Percentiles rank a stretch among this genome's conserved stretches.
Evolutionary conservation across 1,140 invertebrate species (phyloP).

Genomic region (Psilanteris sp.): DNA sequence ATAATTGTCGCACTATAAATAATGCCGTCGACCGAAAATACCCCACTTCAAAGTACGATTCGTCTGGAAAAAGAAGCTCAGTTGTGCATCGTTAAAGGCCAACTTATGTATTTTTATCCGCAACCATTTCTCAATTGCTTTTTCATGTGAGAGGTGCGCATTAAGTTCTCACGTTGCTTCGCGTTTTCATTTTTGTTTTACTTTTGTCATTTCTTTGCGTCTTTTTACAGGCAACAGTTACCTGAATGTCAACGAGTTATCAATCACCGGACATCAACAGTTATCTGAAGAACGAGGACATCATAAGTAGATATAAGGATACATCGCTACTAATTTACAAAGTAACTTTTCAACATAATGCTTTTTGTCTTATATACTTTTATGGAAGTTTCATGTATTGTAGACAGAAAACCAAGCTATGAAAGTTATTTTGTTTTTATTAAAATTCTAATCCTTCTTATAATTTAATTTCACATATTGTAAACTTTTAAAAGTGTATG

Average conservation of each 20-base stretch:
- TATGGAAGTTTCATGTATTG: too few species aligned
- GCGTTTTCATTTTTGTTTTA: too few species aligned
- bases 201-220: conserved; percentile 6
- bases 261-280: conserved; percentile 59
- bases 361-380: too few species aligned
- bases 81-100: conserved; percentile 60
- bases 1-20: conserved; percentile 40
- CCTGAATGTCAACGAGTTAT: conserved; percentile 73
- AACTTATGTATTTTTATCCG: conserved; percentile 67
- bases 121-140: conserved; percentile 48
- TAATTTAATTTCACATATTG: too few species aligned
- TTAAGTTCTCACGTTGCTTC: conserved; percentile 56
- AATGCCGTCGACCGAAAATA: conserved; percentile 37
- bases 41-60: conserved; percentile 45
- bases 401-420: conserved; percentile 67
- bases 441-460: too few species aligned
- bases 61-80: conserved; percentile 53
- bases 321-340: conserved; percentile 72
- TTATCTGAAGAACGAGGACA: conserved; percentile 67
- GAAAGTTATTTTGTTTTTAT: too few species aligned
- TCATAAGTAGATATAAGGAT: conserved; percentile 74
- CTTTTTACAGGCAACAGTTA: conserved; percentile 26
- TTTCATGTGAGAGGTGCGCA: conserved; percentile 60
- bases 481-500: too few species aligned
- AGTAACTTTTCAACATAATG: conserved; percentile 60